Base-by-base conservation (phyloP, 2,888 invertebrate genomes). In the Diarsia mendica region DNA sequence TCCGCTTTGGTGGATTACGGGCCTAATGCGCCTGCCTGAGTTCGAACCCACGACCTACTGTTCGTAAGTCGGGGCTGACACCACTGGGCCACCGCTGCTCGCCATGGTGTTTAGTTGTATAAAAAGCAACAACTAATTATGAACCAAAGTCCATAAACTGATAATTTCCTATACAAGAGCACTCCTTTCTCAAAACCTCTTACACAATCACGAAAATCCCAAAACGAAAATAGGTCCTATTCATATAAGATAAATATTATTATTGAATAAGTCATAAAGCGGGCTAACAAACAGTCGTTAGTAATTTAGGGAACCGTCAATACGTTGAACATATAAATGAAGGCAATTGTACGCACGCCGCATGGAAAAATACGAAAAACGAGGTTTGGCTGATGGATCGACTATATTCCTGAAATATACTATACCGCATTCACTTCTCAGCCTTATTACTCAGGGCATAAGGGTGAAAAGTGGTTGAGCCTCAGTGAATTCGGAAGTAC, bases 321-420 rank as follows among this genome's bases (percentile, higher is more conserved):
- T 89, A 88, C 82, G 80, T 82, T 85, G 77, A 83, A 90, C 87
- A 86, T 89, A 90, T 89, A 90, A 91, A 91, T 89, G 89, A 89
- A 88, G 86, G 85, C 84, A 91, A 90, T 91, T 88, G 87, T 81
- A 85, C 71, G 84, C 86, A 89, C 85, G 87, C 60, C 77, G 87
- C 82, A 83, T 81, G 86, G 77, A 88, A 91, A 91, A 90, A 90
- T 89, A 90, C 87, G 89, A 90, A 90, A 84, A 87, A 82, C 80
- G 85, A 88, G 88, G 88, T 89, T 89, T 85, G 83, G 83, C 85
- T 87, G 89, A 88, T 83, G 84, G 82, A 88, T 89, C 70, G 80
- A 70, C 72, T 63, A 61, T 51, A 11, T 65, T 75, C 39, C 6
- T 70, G 39, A n/a, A 61, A 65, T 72, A 23, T 60, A 71, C 75